Evolutionary conservation across 2,797 vertebrate species (phyloP), one percentile per base, ranked within the genome.

Genomic region (Alexandromys oeconomus): DNA sequence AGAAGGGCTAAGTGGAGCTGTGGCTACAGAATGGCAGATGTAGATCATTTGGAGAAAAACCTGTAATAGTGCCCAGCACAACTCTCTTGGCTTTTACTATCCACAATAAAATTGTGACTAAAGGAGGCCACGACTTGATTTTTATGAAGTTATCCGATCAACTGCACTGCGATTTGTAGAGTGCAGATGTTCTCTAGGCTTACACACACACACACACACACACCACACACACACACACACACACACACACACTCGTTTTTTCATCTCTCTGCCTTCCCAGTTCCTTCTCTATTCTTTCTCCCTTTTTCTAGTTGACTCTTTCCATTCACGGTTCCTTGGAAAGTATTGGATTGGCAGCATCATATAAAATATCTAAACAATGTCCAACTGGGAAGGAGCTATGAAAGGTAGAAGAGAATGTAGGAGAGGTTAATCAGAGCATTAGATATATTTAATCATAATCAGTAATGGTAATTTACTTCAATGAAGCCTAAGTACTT

Each of bases 381-480:
- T 94, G 13, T 29, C 57, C 27, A 87, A 87, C 94, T 84, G 92
- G 78, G 78, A 93, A 96, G 59, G 34, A 97, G 48, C 46, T 86
- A 79, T 61, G 89, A 89, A 91, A 97, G 59, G 88, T 96, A 94
- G 97, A 93, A 54, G 63, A 96, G 67, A 91, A 80, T 92, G 48
- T 12, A 93, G 57, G 19, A 85, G 93, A 96, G 87, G 69, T 23
- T 89, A 94, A 94, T 96, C 92, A 96, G 89, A 63, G 5, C 40
- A 12, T 90, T 46, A 37, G 54, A 51, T 92, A 46, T 93, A 71
- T 88, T 95, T 96, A 95, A 96, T 96, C 80, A 95, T 61, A 96
- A 95, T 97, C 87, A 97, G 89, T 87, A 74, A 94, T 95, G 73
- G 85, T 94, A 95, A 97, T 97, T 96, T 93, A 96, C 85, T 97